phyloP scores from a whole-genome alignment of 2,888 invertebrate species.

The Macrostomum cliftonense region DNA sequence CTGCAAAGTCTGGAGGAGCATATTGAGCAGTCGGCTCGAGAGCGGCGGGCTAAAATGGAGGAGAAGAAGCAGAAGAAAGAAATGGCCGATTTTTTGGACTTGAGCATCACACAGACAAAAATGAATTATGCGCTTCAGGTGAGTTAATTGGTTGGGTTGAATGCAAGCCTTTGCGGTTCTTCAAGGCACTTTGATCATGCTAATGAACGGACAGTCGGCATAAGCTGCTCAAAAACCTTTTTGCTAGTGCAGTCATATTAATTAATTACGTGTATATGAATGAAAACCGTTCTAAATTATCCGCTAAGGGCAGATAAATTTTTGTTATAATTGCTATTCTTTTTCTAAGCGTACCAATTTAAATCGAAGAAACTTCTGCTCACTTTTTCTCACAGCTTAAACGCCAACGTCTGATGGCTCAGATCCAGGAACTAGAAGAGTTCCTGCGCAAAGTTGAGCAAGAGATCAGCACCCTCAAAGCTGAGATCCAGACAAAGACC shows the following conservation, averaged over 20 bases:
- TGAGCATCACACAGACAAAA: constrained; percentile 28
- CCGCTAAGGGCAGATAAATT: too few species aligned
- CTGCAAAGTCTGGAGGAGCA: constrained; percentile 22
- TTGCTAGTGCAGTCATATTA: too few species aligned
- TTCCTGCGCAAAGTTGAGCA: constrained; percentile 19
- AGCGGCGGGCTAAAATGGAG: constrained; percentile 19
- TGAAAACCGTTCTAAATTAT: too few species aligned
- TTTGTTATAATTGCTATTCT: too few species aligned
- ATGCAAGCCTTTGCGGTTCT: too few species aligned
- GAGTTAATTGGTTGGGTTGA: too few species aligned
- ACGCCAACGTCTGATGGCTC: constrained; percentile 21
- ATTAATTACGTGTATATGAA: too few species aligned
- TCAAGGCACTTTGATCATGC: too few species aligned
- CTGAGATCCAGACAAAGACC: constrained; percentile 21
- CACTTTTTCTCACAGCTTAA: constrained; percentile 20
- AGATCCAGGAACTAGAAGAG: constrained; percentile 24
- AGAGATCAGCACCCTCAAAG: constrained; percentile 20
- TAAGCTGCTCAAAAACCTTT: too few species aligned
- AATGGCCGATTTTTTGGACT: constrained; percentile 30
- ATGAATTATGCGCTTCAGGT: constrained; percentile 22
- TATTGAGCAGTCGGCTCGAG: constrained; percentile 18
- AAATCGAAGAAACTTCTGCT: too few species aligned
- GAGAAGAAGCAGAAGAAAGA: constrained; percentile 26
- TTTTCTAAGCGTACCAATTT: too few species aligned
- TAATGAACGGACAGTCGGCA: too few species aligned